phyloP scores from a whole-genome alignment of 2,888 invertebrate species.

The Cancer borealis region DNA sequence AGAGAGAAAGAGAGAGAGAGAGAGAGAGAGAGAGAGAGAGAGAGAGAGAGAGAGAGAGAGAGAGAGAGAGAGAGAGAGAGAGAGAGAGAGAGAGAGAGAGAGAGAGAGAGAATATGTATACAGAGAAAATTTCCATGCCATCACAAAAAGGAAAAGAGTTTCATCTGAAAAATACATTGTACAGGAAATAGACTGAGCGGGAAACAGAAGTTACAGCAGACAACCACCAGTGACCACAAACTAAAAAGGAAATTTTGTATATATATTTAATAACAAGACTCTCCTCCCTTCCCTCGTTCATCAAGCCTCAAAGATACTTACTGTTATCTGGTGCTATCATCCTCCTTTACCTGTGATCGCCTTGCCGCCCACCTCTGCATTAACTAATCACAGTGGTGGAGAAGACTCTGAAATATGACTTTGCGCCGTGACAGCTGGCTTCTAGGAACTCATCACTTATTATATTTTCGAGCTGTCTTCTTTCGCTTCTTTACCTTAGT shows the following conservation, averaged over 20 bases:
- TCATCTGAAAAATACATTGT: background rate
- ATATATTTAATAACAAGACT: background rate
- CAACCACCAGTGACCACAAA: background rate
- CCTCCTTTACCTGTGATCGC: background rate
- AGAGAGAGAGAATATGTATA: background rate
- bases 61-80: background rate
- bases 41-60: constrained; percentile 6
- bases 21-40: constrained; percentile 34
- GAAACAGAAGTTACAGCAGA: background rate
- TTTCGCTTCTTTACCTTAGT: background rate
- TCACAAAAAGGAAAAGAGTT: background rate
- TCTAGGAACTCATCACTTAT: constrained; percentile 1
- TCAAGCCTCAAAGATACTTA: background rate
- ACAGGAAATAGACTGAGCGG: background rate
- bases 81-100: background rate
- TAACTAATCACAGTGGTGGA: constrained; percentile 17
- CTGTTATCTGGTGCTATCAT: background rate
- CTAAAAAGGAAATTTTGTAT: background rate
- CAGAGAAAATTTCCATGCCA: background rate
- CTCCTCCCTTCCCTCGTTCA: background rate
- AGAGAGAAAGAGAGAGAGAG: constrained; percentile 26
- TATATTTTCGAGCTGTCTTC: background rate
- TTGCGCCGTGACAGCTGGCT: background rate
- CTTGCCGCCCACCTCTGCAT: background rate
- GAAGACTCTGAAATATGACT: constrained; percentile 1